Base-by-base conservation (phyloP, 2,797 vertebrate genomes). In the Helarctos malayanus region DNA sequence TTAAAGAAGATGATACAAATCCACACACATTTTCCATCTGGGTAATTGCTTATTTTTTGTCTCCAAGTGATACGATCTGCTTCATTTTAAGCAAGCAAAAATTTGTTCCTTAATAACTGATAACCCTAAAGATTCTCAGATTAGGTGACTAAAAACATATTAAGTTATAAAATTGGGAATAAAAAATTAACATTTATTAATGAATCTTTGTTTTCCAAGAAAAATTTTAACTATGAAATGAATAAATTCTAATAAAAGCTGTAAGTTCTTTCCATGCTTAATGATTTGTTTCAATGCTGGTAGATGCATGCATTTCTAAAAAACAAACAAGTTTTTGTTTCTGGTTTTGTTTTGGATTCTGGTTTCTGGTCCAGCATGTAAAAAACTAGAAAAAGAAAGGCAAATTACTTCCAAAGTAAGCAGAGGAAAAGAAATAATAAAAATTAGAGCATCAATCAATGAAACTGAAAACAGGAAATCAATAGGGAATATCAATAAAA, bases 241-340 rank as follows among this genome's bases (percentile, higher is more conserved):
- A 79, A 68, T 63, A 73, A 71, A 71, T 63, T 92, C 21, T 94
- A 92, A 38, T 88, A 23, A 52, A 83, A 96, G 11, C 12, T 9
- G 1, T 88, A 83, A 61, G 21, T 76, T 52, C 6, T 63, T 76
- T 86, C 7, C 8, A 18, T 65, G 11, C 47, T 49, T 47, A 54
- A 35, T 69, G 52, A 56, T 49, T 56, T 73, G 41, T 75, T 73
- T 41, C 10, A 35, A 78, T 65, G 27, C 1, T 56, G 21, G 38
- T 21, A 49, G 32, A 49, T 29, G 7, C 5, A 85, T 63, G 7
- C 9, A 79, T 27, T 84, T 92, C 7, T 76, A 47, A 81, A 91
- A 65, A 80, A n/a, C 47, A 79, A 80, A 80, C 7, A 32, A 68
- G 8, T 35, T 68, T 68, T 35, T 68, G 8, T 21, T 68, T 68